phyloP scores from a whole-genome alignment of 2,888 invertebrate species.

The Epirrita christyi region DNA sequence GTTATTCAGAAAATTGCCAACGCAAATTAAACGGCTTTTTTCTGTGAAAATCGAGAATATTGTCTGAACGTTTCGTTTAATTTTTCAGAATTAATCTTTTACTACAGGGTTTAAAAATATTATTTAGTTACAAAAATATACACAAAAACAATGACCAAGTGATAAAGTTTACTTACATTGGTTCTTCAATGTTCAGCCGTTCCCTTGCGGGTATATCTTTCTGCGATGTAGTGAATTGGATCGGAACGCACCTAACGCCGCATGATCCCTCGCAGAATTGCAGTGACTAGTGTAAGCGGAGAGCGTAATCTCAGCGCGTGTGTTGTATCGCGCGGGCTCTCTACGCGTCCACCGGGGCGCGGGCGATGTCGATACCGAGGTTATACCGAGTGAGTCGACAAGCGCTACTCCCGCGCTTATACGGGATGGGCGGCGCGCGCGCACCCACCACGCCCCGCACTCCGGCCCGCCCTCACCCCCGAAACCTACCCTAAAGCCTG shows the following conservation, averaged over 20 bases:
- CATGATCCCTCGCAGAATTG: conserved; percentile 7
- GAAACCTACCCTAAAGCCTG: conserved; percentile 2
- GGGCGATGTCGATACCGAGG: conserved; percentile 9
- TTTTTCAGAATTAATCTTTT: too few relatives aligned
- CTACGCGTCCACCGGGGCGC: conserved; percentile 9
- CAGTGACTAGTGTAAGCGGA: conserved; percentile 2
- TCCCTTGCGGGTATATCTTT: background rate
- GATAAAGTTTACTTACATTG: conserved; percentile 14
- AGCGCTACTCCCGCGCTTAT: conserved; percentile 55
- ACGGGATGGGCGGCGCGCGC: conserved; percentile 69
- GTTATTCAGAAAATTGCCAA: too few relatives aligned
- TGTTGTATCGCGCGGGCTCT: conserved; percentile 20
- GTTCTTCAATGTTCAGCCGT: conserved; percentile 15
- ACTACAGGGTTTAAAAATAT: too few relatives aligned
- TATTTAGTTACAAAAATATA: too few relatives aligned
- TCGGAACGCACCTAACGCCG: conserved; percentile 17
- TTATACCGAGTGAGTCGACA: conserved; percentile 43
- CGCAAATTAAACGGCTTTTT: too few relatives aligned
- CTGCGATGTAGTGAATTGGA: conserved; percentile 2
- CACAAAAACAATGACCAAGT: too few relatives aligned
- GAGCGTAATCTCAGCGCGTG: conserved; percentile 24
- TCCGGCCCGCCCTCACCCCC: conserved; percentile 54
- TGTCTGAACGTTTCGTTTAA: too few relatives aligned
- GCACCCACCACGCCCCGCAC: conserved; percentile 66
- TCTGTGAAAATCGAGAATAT: too few relatives aligned